Evolutionary conservation across 2,888 invertebrate genomes (phyloP).

Genomic region (Morpho deidamia): DNA sequence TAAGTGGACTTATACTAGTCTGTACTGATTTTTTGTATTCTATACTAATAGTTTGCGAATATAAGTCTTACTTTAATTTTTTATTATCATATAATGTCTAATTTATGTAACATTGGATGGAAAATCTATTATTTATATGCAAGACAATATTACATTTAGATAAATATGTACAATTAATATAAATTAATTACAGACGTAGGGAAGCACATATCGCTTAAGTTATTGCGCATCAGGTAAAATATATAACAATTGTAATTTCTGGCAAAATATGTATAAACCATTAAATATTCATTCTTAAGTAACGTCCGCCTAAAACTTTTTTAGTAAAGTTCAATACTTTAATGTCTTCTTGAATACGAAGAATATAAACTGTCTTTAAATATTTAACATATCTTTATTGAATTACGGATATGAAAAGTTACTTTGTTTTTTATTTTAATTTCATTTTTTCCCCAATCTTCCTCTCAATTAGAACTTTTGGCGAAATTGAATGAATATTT

Average conservation of each 20-base stretch:
- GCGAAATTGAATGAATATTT: no score
- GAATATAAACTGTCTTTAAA: no score
- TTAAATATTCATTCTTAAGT: no score
- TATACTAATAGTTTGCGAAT: background rate
- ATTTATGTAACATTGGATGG: background rate
- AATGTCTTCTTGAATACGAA: no score
- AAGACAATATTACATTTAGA: background rate
- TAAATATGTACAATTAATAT: conserved; percentile 1
- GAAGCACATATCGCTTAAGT: background rate
- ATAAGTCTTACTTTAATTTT: background rate
- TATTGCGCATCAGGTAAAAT: background rate
- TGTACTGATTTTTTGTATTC: background rate
- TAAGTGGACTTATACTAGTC: background rate
- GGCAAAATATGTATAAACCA: no score
- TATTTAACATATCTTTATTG: no score
- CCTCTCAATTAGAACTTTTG: no score
- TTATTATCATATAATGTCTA: background rate
- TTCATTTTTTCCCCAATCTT: no score
- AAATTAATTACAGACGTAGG: background rate
- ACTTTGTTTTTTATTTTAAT: no score
- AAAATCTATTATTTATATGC: conserved; percentile 1
- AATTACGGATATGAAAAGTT: no score
- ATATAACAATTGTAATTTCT: background rate
- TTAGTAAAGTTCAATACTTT: no score
- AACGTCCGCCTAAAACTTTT: no score